Evolutionary conservation across 2,888 invertebrate genomes (phyloP).

Genomic region (Epirrhoe alternata): DNA sequence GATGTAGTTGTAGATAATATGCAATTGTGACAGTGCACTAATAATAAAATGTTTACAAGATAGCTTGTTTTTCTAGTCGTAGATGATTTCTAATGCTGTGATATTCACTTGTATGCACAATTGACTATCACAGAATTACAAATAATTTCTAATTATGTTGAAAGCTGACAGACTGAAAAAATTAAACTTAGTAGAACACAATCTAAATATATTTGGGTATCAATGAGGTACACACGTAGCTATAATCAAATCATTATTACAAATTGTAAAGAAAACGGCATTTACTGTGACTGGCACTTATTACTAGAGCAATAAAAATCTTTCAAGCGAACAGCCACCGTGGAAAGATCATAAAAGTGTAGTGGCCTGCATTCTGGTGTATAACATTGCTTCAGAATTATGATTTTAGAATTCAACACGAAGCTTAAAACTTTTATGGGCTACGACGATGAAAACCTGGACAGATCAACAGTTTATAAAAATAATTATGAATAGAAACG

Average conservation of each 20-base stretch:
- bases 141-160: too few species aligned
- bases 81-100: too few species aligned
- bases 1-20: background rate
- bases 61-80: too few species aligned
- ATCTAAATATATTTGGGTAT: background rate
- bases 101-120: too few species aligned
- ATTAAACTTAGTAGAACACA: too few species aligned
- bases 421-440: constrained; percentile 38
- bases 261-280: constrained; percentile 37
- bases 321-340: constrained; percentile 63
- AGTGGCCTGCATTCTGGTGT: constrained; percentile 31
- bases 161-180: too few species aligned
- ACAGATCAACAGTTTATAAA: constrained; percentile 42
- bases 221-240: background rate
- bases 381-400: constrained; percentile 24
- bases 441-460: constrained; percentile 50
- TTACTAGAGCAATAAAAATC: constrained; percentile 59
- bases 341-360: constrained; percentile 46
- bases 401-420: constrained; percentile 24
- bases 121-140: too few species aligned
- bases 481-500: background rate
- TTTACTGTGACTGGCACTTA: constrained; percentile 48
- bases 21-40: too few species aligned
- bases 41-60: too few species aligned
- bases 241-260: constrained; percentile 11